Evolutionary conservation across 1,140 invertebrate genomes (phyloP).

Genomic region (Ceratina calcarata): DNA sequence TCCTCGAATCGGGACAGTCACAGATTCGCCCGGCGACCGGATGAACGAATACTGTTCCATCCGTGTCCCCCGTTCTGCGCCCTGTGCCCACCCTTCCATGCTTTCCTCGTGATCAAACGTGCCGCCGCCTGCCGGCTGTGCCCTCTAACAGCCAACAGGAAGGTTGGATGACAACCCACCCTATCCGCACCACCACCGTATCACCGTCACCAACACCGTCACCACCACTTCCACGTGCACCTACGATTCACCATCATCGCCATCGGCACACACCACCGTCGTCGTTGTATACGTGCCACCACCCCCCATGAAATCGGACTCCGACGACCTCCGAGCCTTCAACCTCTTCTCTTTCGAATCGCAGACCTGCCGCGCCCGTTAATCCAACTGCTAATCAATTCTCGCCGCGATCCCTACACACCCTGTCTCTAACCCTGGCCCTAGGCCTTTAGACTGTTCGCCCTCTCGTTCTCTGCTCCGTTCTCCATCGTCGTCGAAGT

Average conservation of each 20-base stretch:
- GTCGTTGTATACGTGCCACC: not conserved
- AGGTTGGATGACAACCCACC: slow-evolving; percentile 56
- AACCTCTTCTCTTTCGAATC: slow-evolving; percentile 42
- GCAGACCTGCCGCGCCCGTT: slow-evolving; percentile 59
- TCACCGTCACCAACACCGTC: slow-evolving; percentile 11
- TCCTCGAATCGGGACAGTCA: not conserved
- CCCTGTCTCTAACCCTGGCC: not conserved
- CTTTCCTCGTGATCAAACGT: slow-evolving; percentile 17
- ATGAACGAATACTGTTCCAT: not conserved
- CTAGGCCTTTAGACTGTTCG: not conserved
- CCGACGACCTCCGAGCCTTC: slow-evolving; percentile 16
- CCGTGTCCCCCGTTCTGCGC: not conserved
- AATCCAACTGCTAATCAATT: slow-evolving; percentile 63
- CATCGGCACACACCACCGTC: slow-evolving; percentile 8
- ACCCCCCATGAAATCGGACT: slow-evolving; percentile 33
- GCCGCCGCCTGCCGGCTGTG: slow-evolving; percentile 64
- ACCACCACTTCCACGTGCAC: slow-evolving; percentile 15
- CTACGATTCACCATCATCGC: slow-evolving; percentile 11
- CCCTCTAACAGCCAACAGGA: slow-evolving; percentile 60
- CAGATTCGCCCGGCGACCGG: not conserved
- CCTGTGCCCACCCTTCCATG: not conserved
- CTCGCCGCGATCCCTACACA: slow-evolving; percentile 19
- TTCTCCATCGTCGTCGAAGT: slow-evolving; percentile 3
- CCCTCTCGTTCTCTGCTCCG: slow-evolving; percentile 2
- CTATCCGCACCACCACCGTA: not conserved